Percentiles rank a stretch among this genome's conserved stretches.
phyloP scores from a whole-genome alignment of 1,140 invertebrate genomes.

The Magallana angulata region DNA sequence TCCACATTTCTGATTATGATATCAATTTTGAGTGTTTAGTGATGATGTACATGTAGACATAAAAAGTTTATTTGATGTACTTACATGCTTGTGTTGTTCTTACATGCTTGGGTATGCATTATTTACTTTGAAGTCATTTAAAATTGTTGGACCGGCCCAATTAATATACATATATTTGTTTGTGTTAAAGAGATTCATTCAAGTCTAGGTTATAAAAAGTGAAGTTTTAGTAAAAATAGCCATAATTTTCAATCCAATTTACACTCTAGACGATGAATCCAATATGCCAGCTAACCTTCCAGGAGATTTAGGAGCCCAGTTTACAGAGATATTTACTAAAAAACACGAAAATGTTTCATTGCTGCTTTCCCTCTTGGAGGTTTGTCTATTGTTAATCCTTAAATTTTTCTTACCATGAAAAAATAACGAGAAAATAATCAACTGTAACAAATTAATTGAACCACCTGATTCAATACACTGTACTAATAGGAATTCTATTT shows the following conservation, averaged over 20 bases:
- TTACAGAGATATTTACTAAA: slow-evolving; percentile 99
- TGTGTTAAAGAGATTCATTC: too few relatives aligned
- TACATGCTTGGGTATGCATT: too few relatives aligned
- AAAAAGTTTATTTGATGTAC: too few relatives aligned
- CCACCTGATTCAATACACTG: too few relatives aligned
- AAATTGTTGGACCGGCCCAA: too few relatives aligned
- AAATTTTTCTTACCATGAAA: background rate
- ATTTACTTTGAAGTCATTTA: too few relatives aligned
- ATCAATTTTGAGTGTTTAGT: too few relatives aligned
- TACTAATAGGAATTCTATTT: slow-evolving; percentile 43
- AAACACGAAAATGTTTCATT: slow-evolving; percentile 91
- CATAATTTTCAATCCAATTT: background rate
- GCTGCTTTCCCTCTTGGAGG: slow-evolving; percentile 93
- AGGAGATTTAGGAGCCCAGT: slow-evolving; percentile 88
- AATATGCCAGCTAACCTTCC: slow-evolving; percentile 53
- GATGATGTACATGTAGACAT: too few relatives aligned
- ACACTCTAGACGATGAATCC: slow-evolving; percentile 68
- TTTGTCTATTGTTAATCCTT: slow-evolving; percentile 57
- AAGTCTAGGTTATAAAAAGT: too few relatives aligned
- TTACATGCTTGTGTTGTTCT: too few relatives aligned
- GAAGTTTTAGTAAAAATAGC: too few relatives aligned
- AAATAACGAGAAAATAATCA: background rate
- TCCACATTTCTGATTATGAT: background rate
- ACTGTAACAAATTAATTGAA: background rate
- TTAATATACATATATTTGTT: too few relatives aligned